A percentile compares a stretch with the other conserved stretches of the same genome.
phyloP scores from a whole-genome alignment of 2,113 vertebrate species.

The Octodon degus region DNA sequence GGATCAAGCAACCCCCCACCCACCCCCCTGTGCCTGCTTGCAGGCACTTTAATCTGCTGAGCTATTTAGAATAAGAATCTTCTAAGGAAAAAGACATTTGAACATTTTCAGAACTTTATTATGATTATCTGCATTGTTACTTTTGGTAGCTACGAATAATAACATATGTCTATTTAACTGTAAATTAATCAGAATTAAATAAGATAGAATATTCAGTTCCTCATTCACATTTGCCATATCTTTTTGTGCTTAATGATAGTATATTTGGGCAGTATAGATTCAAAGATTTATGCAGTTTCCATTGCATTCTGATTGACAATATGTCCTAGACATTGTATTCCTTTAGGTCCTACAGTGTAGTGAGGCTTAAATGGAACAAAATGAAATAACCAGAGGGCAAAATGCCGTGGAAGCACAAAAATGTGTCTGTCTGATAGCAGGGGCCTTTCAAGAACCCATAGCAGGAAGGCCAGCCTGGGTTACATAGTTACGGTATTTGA shows the following conservation, averaged over 20 bases:
- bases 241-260: constrained; percentile 1
- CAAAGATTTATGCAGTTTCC: not conserved
- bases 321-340: not conserved
- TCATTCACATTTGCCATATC: not conserved
- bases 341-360: not conserved
- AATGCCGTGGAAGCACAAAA: not conserved
- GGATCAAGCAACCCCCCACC: too few species aligned
- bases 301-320: not conserved
- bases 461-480: too few species aligned
- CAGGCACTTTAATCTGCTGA: too few species aligned
- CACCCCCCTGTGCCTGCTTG: too few species aligned
- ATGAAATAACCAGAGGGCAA: not conserved
- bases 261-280: not conserved
- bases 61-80: not conserved
- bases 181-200: constrained; percentile 37
- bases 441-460: not conserved
- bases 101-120: constrained; percentile 44
- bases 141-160: not conserved
- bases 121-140: not conserved
- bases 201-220: not conserved
- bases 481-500: not conserved
- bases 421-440: not conserved
- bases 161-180: not conserved
- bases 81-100: constrained; percentile 16
- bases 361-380: not conserved